Conservation (phyloP, 2,888 invertebrate genomes). For the Rhimphoctona megacephalus region DNA sequence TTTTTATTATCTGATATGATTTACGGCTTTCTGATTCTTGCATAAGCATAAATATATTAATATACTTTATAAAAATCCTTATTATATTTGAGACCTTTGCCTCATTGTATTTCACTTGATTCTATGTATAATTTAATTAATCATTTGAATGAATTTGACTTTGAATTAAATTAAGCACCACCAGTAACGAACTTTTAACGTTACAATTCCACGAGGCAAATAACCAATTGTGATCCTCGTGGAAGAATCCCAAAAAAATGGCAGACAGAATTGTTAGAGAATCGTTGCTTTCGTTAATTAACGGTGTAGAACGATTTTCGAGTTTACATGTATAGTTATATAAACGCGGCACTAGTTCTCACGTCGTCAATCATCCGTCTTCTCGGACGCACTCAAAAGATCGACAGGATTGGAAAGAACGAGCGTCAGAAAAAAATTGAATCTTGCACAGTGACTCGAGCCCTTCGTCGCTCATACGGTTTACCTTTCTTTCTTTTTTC, state of each 20-base stretch:
- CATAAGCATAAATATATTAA: background rate
- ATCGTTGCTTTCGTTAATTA: conserved; percentile 56
- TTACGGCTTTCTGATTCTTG: background rate
- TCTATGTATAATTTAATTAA: background rate
- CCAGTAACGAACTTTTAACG: background rate
- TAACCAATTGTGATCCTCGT: background rate
- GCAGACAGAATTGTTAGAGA: conserved; percentile 20
- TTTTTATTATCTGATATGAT: background rate
- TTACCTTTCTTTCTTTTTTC: conserved; percentile 43
- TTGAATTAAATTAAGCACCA: background rate
- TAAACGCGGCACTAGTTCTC: background rate
- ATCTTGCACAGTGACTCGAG: conserved; percentile 67
- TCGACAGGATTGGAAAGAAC: conserved; percentile 36
- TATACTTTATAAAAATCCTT: background rate
- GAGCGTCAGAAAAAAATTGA: conserved; percentile 47
- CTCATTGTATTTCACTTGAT: background rate
- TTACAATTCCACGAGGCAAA: conserved; percentile 1
- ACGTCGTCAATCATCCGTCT: conserved; percentile 56
- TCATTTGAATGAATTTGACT: background rate
- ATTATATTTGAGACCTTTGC: too few relatives aligned
- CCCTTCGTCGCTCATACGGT: conserved; percentile 45
- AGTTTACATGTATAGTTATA: background rate
- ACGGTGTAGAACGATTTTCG: conserved; percentile 46
- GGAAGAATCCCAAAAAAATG: conserved; percentile 15
- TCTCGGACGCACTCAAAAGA: conserved; percentile 37